Evolutionary conservation across 2,113 vertebrate species (phyloP).

Genomic region (Gracilinanus agilis): DNA sequence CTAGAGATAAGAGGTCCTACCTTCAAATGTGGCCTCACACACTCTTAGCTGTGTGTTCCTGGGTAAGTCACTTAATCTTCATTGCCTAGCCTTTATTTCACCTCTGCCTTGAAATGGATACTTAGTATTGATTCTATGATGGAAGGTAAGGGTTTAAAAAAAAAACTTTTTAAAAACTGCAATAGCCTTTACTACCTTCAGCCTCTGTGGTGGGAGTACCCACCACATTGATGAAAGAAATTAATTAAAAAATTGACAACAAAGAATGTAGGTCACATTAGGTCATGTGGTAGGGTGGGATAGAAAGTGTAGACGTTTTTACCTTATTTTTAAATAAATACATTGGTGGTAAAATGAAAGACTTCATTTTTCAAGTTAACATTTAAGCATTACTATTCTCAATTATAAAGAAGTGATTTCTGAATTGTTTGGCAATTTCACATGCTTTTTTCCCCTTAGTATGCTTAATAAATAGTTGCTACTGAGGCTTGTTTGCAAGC

Average conservation of each 20-base stretch:
- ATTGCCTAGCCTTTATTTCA: too few relatives aligned
- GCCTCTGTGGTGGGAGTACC: not conserved
- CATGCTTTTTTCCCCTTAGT: slow-evolving; percentile 29
- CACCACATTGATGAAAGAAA: not conserved
- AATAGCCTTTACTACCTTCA: not conserved
- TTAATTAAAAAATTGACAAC: not conserved
- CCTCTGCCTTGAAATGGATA: too few relatives aligned
- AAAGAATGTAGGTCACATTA: not conserved
- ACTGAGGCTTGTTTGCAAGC: slow-evolving; percentile 51
- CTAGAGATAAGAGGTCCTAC: too few relatives aligned
- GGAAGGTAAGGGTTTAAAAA: too few relatives aligned
- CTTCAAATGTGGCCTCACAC: too few relatives aligned
- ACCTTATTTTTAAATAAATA: slow-evolving; percentile 33
- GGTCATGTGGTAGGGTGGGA: not conserved
- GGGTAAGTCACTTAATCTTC: too few relatives aligned
- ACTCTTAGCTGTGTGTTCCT: too few relatives aligned
- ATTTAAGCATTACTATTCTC: slow-evolving; percentile 41
- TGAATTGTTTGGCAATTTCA: slow-evolving; percentile 53
- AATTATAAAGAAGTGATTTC: slow-evolving; percentile 44
- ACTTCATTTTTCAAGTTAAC: slow-evolving; percentile 34
- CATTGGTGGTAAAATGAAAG: slow-evolving; percentile 6
- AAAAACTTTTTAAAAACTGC: not conserved
- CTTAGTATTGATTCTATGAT: too few relatives aligned
- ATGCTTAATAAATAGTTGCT: slow-evolving; percentile 17
- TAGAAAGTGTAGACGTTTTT: slow-evolving; percentile 10